Base-by-base conservation (phyloP, 2,888 invertebrate genomes). In the Creontiades dilutus region DNA sequence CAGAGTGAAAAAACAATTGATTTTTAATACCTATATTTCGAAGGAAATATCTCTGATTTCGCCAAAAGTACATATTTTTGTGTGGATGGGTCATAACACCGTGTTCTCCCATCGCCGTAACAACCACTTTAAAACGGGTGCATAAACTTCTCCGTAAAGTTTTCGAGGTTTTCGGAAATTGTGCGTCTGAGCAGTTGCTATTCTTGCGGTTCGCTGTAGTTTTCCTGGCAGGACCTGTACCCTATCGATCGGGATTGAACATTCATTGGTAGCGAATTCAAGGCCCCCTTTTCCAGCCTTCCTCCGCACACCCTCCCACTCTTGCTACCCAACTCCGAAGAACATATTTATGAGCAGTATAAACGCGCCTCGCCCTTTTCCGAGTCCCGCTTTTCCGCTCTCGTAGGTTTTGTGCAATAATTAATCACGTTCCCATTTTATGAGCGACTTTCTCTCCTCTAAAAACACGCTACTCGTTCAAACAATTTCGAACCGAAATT, bases 291-390 rank as follows among this genome's bases (percentile, higher is more conserved):
- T n/a, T 23, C 23, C 68, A 23, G 23, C 11, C 68, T 19, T 23
- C 1, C 19, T 11, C 23, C 19, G 3, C 27, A 68, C 23, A 23
- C 68, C 23, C 68, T 68, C 68, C 12, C 68, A 23, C 68, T 68
- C 27, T 27, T 68, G 23, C 68, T 68, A 68, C 68, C 68, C 68
- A 68, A 68, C 68, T 68, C 23, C 23, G 52, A 82, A 52, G 82
- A 52, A 82, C 47, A 52, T 82, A 82, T 82, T 82, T 82, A 82
- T 82, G 82, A 82, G 82, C 82, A 23, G 82, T 82, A 82, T 52
- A 82, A 82, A 82, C 82, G 82, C 52, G 46, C 47, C 78, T 47
- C 78, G 46, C 47, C 46, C 46, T 78, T 78, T 47, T 37, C 46
- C 46, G 19, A 16, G n/a, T n/a, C 78, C n/a, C 78, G 47, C 78